Base-by-base conservation (phyloP, 2,797 vertebrate genomes). In the Poecilia velifera region DNA sequence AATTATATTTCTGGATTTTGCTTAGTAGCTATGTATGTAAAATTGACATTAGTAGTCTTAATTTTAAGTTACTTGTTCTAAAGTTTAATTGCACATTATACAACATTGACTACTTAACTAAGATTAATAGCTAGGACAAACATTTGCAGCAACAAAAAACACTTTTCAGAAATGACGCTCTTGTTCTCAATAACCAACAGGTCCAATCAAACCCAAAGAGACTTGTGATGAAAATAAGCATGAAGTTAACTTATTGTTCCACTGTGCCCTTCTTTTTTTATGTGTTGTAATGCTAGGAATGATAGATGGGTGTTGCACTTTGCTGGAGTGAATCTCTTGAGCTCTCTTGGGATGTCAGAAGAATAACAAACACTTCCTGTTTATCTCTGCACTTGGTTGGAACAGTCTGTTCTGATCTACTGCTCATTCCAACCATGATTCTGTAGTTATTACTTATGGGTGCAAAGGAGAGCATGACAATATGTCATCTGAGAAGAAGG, bases 331-430 rank as follows among this genome's bases (percentile, higher is more conserved):
- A 64, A 83, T 87, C 76, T 90, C 71, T 64, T 78, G 64, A 84
- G 80, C 80, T 85, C 89, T 79, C 82, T 82, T 70, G 78, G 85
- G 87, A 91, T 84, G 76, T 79, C 74, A 77, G 68, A 87, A 86
- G 72, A 83, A 86, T 85, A 94, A 93, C 91, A 95, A 93, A 90
- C 90, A 85, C 86, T 92, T 95, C 94, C 93, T 95, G 94, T 95
- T 95, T 95, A 93, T 92, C 84, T 86, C 72, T 36, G 45, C 78
- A 83, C 84, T 72, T 72, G 84, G 83, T 81, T 85, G 83, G 89
- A 81, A 90, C 90, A 89, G 84, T 78, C 72, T 85, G 87, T 91
- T 88, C 90, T 55, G 78, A 85, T 84, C 77, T 31, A 8, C 72
- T 66, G 81, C 68, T 78, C 87, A 85, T 87, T 87, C 81, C 72